A percentile compares a stretch with the other conserved stretches of the same genome.
Conservation (phyloP, 2,888 invertebrate species). For the Tinea trinotella region DNA sequence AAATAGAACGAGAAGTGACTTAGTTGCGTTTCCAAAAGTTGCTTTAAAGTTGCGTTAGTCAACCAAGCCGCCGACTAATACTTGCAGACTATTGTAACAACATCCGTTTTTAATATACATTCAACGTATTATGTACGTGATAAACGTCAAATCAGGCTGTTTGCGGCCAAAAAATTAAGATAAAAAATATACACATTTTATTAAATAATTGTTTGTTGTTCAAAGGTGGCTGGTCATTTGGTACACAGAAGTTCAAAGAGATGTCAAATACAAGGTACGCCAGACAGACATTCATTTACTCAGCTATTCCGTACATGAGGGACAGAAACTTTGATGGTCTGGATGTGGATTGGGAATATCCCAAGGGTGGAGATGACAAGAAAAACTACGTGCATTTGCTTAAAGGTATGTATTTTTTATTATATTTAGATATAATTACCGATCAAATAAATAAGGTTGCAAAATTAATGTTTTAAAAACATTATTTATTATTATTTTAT, state of each 20-base stretch:
- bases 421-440: neutral
- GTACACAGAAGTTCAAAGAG: conserved; percentile 96
- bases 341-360: conserved; percentile 94
- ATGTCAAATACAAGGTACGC: conserved; percentile 90
- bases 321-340: conserved; percentile 90
- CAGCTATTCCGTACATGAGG: conserved; percentile 90
- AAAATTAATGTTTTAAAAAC: too few relatives aligned
- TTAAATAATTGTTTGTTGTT: neutral
- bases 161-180: too few relatives aligned
- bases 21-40: too few relatives aligned
- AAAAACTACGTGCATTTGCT: conserved; percentile 91
- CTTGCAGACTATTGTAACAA: too few relatives aligned
- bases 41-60: too few relatives aligned
- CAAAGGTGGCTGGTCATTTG: conserved; percentile 96
- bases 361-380: conserved; percentile 92
- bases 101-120: too few relatives aligned
- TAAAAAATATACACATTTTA: too few relatives aligned
- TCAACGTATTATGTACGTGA: too few relatives aligned
- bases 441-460: conserved; percentile 2
- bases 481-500: neutral
- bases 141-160: too few relatives aligned
- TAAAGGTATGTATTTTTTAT: conserved; percentile 76
- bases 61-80: too few relatives aligned
- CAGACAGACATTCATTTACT: conserved; percentile 94
- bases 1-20: too few relatives aligned